Conservation (phyloP, 1,140 invertebrate genomes). For the Procambarus virginalis region DNA sequence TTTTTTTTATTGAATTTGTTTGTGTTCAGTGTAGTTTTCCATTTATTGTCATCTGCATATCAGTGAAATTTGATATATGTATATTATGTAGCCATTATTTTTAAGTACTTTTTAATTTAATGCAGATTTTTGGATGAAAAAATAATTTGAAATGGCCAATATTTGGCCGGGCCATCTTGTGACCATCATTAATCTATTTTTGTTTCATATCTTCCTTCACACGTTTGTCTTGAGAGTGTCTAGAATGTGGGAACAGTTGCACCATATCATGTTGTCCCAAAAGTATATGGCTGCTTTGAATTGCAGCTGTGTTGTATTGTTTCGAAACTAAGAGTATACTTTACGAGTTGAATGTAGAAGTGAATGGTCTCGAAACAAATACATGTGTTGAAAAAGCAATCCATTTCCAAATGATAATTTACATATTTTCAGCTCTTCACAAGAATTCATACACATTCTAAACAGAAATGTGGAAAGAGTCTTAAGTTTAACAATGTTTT, state of each 20-base stretch:
- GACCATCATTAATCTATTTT: not conserved
- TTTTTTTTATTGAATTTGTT: not conserved
- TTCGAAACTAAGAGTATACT: not conserved
- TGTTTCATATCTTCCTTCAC: not conserved
- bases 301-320: not conserved
- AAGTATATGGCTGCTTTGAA: not conserved
- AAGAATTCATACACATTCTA: not conserved
- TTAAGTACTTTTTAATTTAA: not conserved
- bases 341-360: not conserved
- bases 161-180: not conserved
- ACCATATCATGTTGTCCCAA: not conserved
- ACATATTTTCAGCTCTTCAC: not conserved
- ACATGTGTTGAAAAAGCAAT: not conserved
- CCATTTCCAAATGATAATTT: not conserved
- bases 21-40: not conserved
- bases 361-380: not conserved
- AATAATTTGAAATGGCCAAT: not conserved
- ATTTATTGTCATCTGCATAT: not conserved
- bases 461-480: not conserved
- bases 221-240: not conserved
- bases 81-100: not conserved
- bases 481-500: not conserved
- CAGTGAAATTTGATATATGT: not conserved
- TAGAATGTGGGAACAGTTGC: slow-evolving; percentile 1
- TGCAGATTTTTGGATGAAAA: not conserved